phyloP scores from a whole-genome alignment of 1,140 invertebrate genomes.

The Sycobia sp. region DNA sequence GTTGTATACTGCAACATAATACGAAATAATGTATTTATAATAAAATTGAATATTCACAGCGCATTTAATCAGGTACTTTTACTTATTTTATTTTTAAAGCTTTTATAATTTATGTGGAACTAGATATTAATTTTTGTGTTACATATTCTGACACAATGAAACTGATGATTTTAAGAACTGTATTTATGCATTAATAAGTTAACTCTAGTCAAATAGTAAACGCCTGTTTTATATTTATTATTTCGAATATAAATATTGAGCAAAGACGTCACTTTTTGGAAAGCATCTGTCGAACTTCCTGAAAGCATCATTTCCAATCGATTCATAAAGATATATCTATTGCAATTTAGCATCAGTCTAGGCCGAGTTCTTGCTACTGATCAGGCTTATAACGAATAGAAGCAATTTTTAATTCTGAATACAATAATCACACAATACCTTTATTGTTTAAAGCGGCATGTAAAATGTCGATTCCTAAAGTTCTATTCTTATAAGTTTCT shows the following conservation, averaged over 20 bases:
- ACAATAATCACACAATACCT: not conserved
- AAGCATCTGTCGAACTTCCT: not conserved
- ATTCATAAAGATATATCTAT: not conserved
- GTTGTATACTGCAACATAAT: not conserved
- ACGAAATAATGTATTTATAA: not conserved
- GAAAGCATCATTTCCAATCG: not conserved
- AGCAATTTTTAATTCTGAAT: not conserved
- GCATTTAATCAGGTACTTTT: not conserved
- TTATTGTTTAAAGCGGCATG: not conserved
- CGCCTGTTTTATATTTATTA: not conserved
- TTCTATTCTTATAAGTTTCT: not conserved
- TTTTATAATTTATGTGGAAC: not conserved
- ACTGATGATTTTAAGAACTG: not conserved
- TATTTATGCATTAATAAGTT: not conserved
- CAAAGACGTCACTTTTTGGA: not conserved
- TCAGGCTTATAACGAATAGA: too few species aligned
- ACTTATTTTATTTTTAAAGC: not conserved
- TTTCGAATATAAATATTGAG: not conserved
- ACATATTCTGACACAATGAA: not conserved
- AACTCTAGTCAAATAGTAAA: not conserved
- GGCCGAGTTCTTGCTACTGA: not conserved
- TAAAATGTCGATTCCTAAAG: not conserved
- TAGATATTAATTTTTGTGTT: not conserved
- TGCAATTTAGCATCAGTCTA: not conserved
- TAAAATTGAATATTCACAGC: not conserved